Base-by-base conservation (phyloP, 1,140 invertebrate genomes). In the Brachionus manjavacas region DNA sequence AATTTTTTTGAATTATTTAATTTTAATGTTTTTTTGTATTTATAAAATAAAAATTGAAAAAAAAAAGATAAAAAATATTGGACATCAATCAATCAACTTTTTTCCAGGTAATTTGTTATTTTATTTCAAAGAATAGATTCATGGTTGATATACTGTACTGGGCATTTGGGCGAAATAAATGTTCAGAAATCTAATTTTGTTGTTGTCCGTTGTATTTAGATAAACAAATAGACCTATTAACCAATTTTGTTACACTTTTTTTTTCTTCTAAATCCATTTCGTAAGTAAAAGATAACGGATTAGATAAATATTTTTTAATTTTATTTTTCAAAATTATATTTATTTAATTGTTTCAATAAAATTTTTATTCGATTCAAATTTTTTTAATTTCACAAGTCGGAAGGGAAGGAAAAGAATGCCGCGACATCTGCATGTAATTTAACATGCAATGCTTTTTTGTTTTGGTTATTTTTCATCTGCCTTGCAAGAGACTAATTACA, bases 1-100 rank as follows among this genome's bases (percentile, higher is more conserved):
- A 94, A 93, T 74, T 41, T 74, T 74, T 41, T 4, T 43, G 6
- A 35, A 41, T 74, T 74, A n/a, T n/a, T 23, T 43, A 39, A 20
- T 74, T 74, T 39, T 16, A 74, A 41, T 43, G 70, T 41, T 43
- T 41, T n/a, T 35, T 74, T 74, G 66, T 74, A 74, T 74, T 74
- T 74, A 74, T 16, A 41, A 72, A 41, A 39, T 41, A 74, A 74
- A 74, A 74, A 41, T 74, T 23, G n/a, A 23, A 41, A 74, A 41
- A 41, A 39, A 43, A 74, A 68, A 31, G 12, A 68, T 28, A 55
- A 60, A 60, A n/a, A 20, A 60, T 23, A 60, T 20, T 60, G 52
- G 52, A 20, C 52, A 60, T 20, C 46, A 60, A 60, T 60, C 52
- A 23, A 60, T 60, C 52, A 60, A 60, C 0, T 52, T 60, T 60